Evolutionary conservation across 2,113 vertebrate species (phyloP), one percentile per base, ranked within the genome.

Genomic region (Greenwoodochromis staneri): DNA sequence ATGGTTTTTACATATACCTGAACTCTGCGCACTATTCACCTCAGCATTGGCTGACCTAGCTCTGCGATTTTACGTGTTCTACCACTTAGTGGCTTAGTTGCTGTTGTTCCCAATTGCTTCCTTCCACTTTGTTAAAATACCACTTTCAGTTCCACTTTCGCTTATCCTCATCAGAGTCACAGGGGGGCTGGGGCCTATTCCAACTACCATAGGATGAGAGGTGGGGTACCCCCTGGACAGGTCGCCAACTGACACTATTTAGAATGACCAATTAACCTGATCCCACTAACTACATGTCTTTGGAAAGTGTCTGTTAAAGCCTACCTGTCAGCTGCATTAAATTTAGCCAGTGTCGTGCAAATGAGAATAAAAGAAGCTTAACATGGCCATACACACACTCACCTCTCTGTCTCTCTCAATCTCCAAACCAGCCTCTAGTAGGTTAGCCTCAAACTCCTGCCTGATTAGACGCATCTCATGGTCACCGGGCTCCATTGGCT

Each of bases 371-470:
- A 78, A 57, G 7, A 7, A 88, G 21, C 13, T 40, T 38, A 21
- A 19, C 36, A 21, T 16, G 61, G 6, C 12, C 5, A 31, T 4
- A 5, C 6, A 14, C 24, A 55, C 53, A 85, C 94, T 91, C 87
- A 97, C 97, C 95, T 97, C 97, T 71, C 80, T 91, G 81, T 99
- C 99, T 88, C 97, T 97, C 94, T 99, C 99, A 1, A 99, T 96
- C 91, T 99, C 98, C 91, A 99, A 95, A 10, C 99, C 99, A 0
- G 98, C 98, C 61, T 98, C 97, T 86, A 97, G 57, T 88, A 99
- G 94, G 85, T 96, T 98, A 47, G 21, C 94, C 69, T 99, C 98
- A 0, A 99, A 99, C 86, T 99, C 98, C 36, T 98, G 97, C 19
- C 99, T 94, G 93, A 98, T 97, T 76, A 97, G 93, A 40, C 57